Evolutionary conservation across 2,888 invertebrate species (phyloP).

Genomic region (Dryomyza anilis): DNA sequence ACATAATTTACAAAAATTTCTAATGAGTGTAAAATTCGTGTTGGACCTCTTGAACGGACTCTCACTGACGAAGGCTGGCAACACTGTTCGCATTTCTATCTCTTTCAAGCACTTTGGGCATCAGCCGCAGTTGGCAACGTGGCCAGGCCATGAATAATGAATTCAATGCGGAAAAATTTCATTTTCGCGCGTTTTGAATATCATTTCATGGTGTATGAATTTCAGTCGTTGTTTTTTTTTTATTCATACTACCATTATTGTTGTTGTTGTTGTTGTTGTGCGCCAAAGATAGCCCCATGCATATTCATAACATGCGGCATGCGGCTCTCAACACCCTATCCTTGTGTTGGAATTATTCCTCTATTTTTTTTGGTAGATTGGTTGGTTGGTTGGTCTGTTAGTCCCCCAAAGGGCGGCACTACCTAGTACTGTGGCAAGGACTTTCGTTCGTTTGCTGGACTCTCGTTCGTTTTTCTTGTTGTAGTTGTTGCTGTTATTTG

Average conservation of each 20-base stretch:
- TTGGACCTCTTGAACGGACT: background rate
- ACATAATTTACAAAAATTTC: no score
- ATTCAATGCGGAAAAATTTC: constrained; percentile 23
- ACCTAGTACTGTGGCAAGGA: constrained; percentile 8
- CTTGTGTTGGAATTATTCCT: constrained; percentile 3
- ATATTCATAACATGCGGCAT: constrained; percentile 30
- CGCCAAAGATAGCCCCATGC: constrained; percentile 23
- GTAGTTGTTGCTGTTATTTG: background rate
- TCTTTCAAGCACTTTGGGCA: no score
- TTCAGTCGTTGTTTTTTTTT: background rate
- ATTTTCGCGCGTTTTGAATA: constrained; percentile 27
- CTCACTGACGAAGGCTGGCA: no score
- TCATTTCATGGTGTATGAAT: constrained; percentile 10
- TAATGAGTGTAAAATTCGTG: background rate
- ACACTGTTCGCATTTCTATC: no score
- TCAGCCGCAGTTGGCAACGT: constrained; percentile 12
- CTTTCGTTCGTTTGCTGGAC: constrained; percentile 1
- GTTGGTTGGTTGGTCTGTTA: no score
- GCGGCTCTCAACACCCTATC: constrained; percentile 20
- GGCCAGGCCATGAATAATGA: constrained; percentile 22
- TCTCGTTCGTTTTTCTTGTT: constrained; percentile 20
- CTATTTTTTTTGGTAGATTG: no score
- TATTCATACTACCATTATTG: no score
- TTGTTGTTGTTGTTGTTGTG: constrained; percentile 3
- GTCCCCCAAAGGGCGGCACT: background rate